Evolutionary conservation across 2,888 invertebrate genomes (phyloP).

Genomic region (Argyresthia goedartella): DNA sequence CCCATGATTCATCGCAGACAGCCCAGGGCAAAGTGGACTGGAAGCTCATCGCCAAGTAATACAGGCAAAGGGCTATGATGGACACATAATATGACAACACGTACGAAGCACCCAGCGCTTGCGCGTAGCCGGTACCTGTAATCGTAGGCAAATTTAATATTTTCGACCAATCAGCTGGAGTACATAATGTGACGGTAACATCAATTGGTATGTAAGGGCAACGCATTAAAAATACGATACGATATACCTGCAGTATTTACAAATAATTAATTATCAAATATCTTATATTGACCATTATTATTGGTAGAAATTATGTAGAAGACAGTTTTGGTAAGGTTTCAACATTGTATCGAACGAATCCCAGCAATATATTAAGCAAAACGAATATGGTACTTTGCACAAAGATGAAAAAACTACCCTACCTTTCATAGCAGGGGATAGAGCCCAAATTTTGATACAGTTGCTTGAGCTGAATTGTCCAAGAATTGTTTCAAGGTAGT

Average conservation of each 20-base stretch:
- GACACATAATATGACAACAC: constrained; percentile 84
- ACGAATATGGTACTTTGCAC: no score
- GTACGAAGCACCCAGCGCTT: constrained; percentile 72
- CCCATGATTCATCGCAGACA: constrained; percentile 72
- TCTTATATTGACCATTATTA: no score
- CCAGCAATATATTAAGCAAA: no score
- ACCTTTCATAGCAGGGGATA: constrained; percentile 84
- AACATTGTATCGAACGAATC: no score
- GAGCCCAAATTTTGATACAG: constrained; percentile 78
- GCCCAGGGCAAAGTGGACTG: constrained; percentile 80
- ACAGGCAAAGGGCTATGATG: constrained; percentile 79
- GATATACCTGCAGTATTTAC: no score
- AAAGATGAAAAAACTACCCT: background rate
- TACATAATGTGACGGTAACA: no score
- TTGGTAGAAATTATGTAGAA: no score
- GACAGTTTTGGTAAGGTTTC: no score
- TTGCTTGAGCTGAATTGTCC: constrained; percentile 89
- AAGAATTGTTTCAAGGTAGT: constrained; percentile 84
- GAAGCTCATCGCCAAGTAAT: constrained; percentile 81
- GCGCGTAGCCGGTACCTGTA: constrained; percentile 79
- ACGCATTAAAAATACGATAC: no score
- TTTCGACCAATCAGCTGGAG: no score
- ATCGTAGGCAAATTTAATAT: background rate
- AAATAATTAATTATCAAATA: no score
- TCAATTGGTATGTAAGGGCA: no score